phyloP scores from a whole-genome alignment of 2,888 invertebrate species.

The Zaprionus bogoriensis region DNA sequence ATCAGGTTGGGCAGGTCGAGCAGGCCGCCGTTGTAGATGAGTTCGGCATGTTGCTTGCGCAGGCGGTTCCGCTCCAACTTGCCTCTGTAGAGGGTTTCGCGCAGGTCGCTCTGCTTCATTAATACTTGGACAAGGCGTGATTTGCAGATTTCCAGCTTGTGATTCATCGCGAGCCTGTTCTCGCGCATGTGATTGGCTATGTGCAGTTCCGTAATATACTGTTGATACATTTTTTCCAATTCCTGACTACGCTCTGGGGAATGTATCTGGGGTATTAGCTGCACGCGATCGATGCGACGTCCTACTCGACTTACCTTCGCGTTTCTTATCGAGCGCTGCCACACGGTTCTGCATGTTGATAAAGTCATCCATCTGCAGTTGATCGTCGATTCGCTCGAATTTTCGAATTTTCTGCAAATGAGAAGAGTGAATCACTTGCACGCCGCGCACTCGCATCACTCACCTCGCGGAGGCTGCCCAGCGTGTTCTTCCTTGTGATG shows the following conservation, averaged over 20 bases:
- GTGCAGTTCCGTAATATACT: too few species aligned
- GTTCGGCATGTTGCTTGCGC: conserved; percentile 51
- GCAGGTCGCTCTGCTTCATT: conserved; percentile 1
- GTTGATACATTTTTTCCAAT: too few species aligned
- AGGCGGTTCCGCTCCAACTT: conserved; percentile 62
- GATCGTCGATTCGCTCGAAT: conserved; percentile 74
- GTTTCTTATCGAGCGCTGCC: conserved; percentile 72
- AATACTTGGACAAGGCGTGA: conserved; percentile 27
- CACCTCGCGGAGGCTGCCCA: conserved; percentile 60
- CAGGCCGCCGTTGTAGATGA: conserved; percentile 73
- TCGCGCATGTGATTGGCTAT: too few species aligned
- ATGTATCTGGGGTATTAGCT: not conserved
- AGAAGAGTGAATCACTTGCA: not conserved
- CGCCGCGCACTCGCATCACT: conserved; percentile 9
- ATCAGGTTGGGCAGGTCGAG: conserved; percentile 75
- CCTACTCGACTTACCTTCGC: conserved; percentile 68
- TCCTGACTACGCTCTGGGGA: conserved; percentile 73
- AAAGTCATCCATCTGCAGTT: conserved; percentile 69
- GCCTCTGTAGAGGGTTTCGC: conserved; percentile 51
- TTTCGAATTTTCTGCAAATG: conserved; percentile 58
- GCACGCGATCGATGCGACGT: too few species aligned
- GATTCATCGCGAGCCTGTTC: conserved; percentile 57
- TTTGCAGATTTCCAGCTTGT: too few species aligned
- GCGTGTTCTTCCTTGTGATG: conserved; percentile 66
- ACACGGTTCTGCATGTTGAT: conserved; percentile 74